These are phyloP conservation scores for Jordanella pulchra DNA, from an alignment of 2,797 vertebrate species.

Conservation along the genomic window DNA sequence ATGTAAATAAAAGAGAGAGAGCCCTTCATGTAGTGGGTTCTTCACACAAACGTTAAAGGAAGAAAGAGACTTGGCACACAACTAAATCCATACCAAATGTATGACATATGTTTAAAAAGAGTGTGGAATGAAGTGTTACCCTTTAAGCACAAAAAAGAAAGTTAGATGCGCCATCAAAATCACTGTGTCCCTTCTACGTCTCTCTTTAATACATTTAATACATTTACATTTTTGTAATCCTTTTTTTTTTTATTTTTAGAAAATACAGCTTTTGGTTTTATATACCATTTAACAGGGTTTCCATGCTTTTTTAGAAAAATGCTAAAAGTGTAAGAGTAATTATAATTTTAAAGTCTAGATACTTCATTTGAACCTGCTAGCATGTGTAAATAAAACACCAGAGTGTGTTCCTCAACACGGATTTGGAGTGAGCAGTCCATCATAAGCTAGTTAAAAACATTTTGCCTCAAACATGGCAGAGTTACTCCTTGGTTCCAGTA, in stretches of 20 bases:
- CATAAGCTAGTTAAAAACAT: background rate
- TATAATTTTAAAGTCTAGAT: too few relatives aligned
- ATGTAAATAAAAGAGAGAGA: constrained; percentile 64
- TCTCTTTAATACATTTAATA: background rate
- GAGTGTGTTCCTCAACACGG: background rate
- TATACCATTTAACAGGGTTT: background rate
- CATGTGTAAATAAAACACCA: background rate
- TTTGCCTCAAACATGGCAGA: too few relatives aligned
- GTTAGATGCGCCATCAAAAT: background rate
- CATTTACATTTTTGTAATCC: background rate
- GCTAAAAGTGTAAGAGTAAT: background rate
- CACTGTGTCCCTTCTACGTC: background rate
- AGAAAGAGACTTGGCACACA: constrained; percentile 21
- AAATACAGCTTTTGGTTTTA: background rate
- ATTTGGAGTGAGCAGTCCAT: background rate
- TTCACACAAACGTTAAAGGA: constrained; percentile 37
- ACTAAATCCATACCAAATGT: constrained; percentile 48
- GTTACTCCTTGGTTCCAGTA: too few relatives aligned
- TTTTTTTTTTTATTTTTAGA: background rate
- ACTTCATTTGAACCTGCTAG: too few relatives aligned
- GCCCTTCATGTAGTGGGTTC: constrained; percentile 57
- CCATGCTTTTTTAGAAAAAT: too few relatives aligned
- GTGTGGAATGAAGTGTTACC: constrained; percentile 15
- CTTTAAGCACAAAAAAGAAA: constrained; percentile 9
- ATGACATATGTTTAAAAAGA: constrained; percentile 22